Base-by-base conservation (phyloP, 2,888 invertebrate species). In the Pinctada fucata region DNA sequence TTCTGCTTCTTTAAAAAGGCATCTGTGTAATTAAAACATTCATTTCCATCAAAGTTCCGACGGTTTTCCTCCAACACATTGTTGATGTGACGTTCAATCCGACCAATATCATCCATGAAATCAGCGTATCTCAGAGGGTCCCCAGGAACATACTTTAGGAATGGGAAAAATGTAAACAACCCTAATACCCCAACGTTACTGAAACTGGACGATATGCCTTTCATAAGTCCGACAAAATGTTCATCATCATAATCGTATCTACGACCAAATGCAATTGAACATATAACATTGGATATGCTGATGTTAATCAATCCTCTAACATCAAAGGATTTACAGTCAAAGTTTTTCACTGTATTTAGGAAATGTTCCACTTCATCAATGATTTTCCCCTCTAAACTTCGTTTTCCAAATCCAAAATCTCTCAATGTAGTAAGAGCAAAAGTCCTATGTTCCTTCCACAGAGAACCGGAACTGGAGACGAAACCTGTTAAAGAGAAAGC, bases 331-430 rank as follows among this genome's bases (percentile, higher is more conserved):
- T 72, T 49, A 5, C 65, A 72, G 48, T 72, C 48, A 2, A 68
- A 31, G 8, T 76, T 31, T 52, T 65, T 67, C 31, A 82, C 49
- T 3, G 51, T 68, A 4, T 70, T 31, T 8, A 82, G 48, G 1
- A 82, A 64, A 1, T 52, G 16, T 3, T 66, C 64, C 3, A 75
- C 75, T 65, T 79, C 78, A 13, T 77, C 73, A 2, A 77, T 75
- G 47, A 82, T 64, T 47, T 71, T 71, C 4, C 52, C 66, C 13
- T 82, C 82, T n/a, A 82, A 31, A 48, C 51, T 72, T 10, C 65
- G 72, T n/a, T 78, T 79, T 5, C 82, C 82, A 48, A 82, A 66
- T 8, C 82, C 82, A 13, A 82, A 78, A 45, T 82, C 78, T 50
- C 73, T 74, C 13, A 82, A 45, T 8, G 77, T 72, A n/a, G n/a